Conservation (phyloP, 2,888 invertebrate genomes). For the Cecidostiba fungosa region DNA sequence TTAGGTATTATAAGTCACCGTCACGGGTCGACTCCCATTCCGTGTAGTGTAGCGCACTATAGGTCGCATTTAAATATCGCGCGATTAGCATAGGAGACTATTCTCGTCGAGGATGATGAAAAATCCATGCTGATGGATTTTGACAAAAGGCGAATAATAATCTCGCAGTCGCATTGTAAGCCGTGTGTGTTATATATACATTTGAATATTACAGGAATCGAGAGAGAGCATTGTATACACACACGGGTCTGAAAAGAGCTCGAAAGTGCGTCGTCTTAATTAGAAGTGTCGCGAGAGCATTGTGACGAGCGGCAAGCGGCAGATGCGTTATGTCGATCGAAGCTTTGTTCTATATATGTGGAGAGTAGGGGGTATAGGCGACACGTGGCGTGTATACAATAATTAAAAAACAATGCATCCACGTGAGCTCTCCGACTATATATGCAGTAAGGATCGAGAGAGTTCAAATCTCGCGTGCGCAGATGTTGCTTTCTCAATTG, state of each 20-base stretch:
- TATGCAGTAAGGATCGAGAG: slow-evolving; percentile 28
- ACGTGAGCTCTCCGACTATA: slow-evolving; percentile 66
- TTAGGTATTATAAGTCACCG: not conserved
- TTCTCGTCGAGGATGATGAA: not conserved
- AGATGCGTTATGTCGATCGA: slow-evolving; percentile 70
- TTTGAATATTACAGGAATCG: not conserved
- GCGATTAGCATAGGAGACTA: not conserved
- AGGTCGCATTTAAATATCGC: not conserved
- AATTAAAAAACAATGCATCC: slow-evolving; percentile 76
- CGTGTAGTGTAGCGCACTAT: not conserved
- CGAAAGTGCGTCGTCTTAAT: slow-evolving; percentile 54
- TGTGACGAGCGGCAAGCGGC: slow-evolving; percentile 61
- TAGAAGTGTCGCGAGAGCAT: slow-evolving; percentile 57
- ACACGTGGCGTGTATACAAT: slow-evolving; percentile 71
- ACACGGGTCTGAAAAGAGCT: slow-evolving; percentile 5
- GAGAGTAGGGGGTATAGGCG: slow-evolving; percentile 65
- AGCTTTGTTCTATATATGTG: slow-evolving; percentile 67
- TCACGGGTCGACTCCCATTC: slow-evolving; percentile 8
- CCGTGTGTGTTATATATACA: no score
- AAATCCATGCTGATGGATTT: slow-evolving; percentile 5
- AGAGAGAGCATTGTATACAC: not conserved
- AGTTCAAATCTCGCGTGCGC: slow-evolving; percentile 66
- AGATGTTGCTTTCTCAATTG: slow-evolving; percentile 66
- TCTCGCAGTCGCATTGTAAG: no score
- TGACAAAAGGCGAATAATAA: not conserved